Conservation (phyloP, 1,140 invertebrate species). For the Phymastichus coffea region DNA sequence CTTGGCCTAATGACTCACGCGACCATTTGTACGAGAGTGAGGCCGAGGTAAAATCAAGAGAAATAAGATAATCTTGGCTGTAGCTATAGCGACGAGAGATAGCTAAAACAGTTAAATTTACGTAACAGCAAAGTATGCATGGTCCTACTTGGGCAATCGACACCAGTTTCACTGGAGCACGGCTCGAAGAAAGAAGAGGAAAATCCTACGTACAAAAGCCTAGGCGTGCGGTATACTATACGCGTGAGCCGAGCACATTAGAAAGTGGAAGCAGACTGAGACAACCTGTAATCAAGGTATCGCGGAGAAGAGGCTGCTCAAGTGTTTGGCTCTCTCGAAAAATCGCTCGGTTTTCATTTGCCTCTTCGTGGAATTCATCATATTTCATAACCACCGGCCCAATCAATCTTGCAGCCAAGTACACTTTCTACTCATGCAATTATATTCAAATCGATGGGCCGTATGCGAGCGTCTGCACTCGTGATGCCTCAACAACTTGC, state of each 20-base stretch:
- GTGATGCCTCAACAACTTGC: not conserved
- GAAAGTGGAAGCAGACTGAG: constrained; percentile 9
- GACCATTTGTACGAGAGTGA: no score
- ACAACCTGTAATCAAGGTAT: constrained; percentile 25
- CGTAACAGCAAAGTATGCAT: no score
- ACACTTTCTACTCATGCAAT: constrained; percentile 8
- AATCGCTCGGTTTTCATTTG: constrained; percentile 15
- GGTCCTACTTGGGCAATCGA: no score
- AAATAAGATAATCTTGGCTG: no score
- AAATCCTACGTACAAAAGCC: not conserved
- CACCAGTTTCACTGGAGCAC: not conserved
- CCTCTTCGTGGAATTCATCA: constrained; percentile 17
- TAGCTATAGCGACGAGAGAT: no score
- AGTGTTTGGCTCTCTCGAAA: not conserved
- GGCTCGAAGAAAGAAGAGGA: not conserved
- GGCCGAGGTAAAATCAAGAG: no score
- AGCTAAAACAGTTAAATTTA: no score
- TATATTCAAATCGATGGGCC: constrained; percentile 13
- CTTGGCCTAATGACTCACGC: no score
- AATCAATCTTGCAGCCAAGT: constrained; percentile 13
- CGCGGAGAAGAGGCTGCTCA: not conserved
- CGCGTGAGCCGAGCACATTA: constrained; percentile 3
- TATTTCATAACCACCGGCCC: constrained; percentile 6
- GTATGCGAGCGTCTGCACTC: not conserved
- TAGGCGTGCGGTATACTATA: no score